Conservation (phyloP, 2,888 invertebrate genomes). For the Caenorhabditis sp. region DNA sequence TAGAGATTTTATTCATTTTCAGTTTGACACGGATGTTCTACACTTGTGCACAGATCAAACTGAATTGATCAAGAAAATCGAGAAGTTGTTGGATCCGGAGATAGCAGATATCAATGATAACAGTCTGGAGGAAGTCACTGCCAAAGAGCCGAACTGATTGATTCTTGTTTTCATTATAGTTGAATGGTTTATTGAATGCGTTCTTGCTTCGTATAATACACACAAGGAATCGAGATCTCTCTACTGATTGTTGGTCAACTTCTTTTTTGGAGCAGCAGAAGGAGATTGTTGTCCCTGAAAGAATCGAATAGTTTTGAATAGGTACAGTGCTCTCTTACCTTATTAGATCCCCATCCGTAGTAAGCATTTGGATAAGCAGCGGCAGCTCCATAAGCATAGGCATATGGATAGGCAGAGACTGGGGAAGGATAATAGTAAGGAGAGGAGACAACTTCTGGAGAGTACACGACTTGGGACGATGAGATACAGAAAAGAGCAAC, state of each 20-base stretch:
- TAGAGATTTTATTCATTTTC: slow-evolving; percentile 4
- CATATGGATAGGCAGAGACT: slow-evolving; percentile 27
- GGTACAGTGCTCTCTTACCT: not conserved
- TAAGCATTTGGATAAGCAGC: slow-evolving; percentile 41
- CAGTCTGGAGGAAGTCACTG: not conserved
- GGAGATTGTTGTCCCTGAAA: slow-evolving; percentile 32
- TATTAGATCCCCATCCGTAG: slow-evolving; percentile 40
- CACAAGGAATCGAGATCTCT: not conserved
- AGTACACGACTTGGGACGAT: slow-evolving; percentile 26
- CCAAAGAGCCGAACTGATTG: not conserved
- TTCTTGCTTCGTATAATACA: not conserved
- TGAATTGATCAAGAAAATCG: slow-evolving; percentile 31
- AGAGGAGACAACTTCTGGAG: slow-evolving; percentile 35
- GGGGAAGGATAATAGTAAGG: slow-evolving; percentile 29
- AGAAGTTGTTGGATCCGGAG: slow-evolving; percentile 20
- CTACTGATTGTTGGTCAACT: slow-evolving; percentile 29
- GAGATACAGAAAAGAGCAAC: slow-evolving; percentile 16
- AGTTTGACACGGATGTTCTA: slow-evolving; percentile 51
- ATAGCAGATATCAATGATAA: slow-evolving; percentile 13
- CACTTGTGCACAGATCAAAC: slow-evolving; percentile 45
- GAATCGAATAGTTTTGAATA: not conserved
- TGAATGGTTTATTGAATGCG: not conserved
- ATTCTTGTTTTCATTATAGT: not conserved
- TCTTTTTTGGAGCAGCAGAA: slow-evolving; percentile 27
- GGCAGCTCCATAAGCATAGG: slow-evolving; percentile 32